These are phyloP conservation scores for Lottia scabra DNA, from an alignment of 2,888 invertebrate genomes.

Conservation along the genomic window DNA sequence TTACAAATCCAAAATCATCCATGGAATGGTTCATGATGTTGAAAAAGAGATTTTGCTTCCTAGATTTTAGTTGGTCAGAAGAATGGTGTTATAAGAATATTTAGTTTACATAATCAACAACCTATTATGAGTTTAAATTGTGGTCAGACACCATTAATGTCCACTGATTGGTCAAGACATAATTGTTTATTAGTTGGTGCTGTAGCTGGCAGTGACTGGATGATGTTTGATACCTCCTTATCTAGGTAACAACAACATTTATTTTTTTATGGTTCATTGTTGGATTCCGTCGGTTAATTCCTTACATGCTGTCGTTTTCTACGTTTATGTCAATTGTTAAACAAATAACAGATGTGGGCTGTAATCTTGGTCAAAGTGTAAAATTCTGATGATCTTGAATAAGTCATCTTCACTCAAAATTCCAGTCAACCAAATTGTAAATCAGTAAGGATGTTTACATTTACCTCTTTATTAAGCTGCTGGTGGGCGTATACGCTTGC, in stretches of 20 bases:
- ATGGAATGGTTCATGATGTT: not conserved
- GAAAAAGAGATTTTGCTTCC: not conserved
- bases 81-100: slow-evolving; percentile 80
- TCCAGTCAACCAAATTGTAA: no score
- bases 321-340: no score
- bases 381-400: no score
- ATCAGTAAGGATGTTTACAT: no score
- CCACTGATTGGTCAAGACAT: slow-evolving; percentile 79
- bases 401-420: no score
- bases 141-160: slow-evolving; percentile 75
- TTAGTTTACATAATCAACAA: slow-evolving; percentile 77
- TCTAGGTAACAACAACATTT: slow-evolving; percentile 73
- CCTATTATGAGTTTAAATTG: slow-evolving; percentile 74
- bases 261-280: not conserved
- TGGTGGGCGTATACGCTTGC: no score
- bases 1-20: not conserved
- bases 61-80: slow-evolving; percentile 80
- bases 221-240: slow-evolving; percentile 78
- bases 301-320: no score
- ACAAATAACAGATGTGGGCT: no score
- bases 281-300: no score
- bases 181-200: slow-evolving; percentile 74
- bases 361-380: no score
- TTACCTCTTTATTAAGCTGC: no score
- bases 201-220: slow-evolving; percentile 77